Base-by-base conservation (phyloP, 2,888 invertebrate species). In the Conchocele bisecta region DNA sequence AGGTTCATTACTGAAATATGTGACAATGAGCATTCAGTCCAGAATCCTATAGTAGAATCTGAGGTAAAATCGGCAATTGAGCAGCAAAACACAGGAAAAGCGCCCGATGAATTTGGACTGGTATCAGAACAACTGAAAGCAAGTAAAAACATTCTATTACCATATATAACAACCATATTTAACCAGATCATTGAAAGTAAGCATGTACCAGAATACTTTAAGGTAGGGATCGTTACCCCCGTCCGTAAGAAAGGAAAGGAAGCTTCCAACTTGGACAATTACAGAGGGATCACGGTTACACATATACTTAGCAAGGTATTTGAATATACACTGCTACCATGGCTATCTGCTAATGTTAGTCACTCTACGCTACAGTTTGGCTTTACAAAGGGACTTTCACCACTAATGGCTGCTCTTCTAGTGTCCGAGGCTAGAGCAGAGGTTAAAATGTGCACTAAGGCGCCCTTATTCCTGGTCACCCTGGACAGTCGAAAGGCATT, bases 361-460 rank as follows among this genome's bases (percentile, higher is more conserved):
- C 46, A 46, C 11, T 46, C 46, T 5, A 26, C 46, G 11, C 5
- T 46, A 22, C 46, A 46, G 22, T 46, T 46, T 22, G 46, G 46
- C 11, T 46, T 46, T 20, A 46, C 46, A 24, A 46, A 46, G 24
- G 46, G 46, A 17, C 15, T 46, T 24, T 46, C 46, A 9, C 46
- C 46, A 9, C 7, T 46, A 4, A 46, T 46, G 46, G 24, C 46
- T 4, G 46, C 46, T 5, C 15, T 46, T 11, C 24, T 46, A 3
- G 46, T 46, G 3, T 46, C 46, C 6, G 46, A 46, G n/a, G 46
- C 46, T 9, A 46, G 46, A n/a, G 46, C 46, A 6, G 46, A 46
- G 22, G 46, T 28, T 17, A 46, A 46, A 22, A 22, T 46, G 24
- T 13, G 7, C 22, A 11, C 46, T 20, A 46, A 7, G 24, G 46